phyloP scores from a whole-genome alignment of 2,888 invertebrate genomes.

The Synergus itoensis region DNA sequence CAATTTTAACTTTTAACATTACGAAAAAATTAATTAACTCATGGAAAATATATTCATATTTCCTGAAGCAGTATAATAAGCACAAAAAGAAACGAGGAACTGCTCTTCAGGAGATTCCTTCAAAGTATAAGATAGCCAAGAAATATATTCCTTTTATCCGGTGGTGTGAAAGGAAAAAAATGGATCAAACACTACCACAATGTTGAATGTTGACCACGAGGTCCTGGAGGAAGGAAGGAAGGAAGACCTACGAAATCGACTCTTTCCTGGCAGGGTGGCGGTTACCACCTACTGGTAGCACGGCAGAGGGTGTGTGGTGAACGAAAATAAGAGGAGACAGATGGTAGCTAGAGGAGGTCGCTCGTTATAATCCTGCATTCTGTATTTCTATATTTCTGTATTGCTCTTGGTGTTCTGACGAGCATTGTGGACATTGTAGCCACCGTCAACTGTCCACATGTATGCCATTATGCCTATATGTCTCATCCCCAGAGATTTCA shows the following conservation, averaged over 20 bases:
- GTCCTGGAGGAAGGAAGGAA: conserved; percentile 3
- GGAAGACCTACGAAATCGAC: conserved; percentile 29
- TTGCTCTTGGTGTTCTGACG: conserved; percentile 44
- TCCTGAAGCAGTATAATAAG: too few species aligned
- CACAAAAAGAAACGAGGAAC: background rate
- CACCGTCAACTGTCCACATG: conserved; percentile 47
- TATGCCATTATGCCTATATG: background rate
- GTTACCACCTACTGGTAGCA: conserved; percentile 37
- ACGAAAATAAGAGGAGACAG: conserved; percentile 45
- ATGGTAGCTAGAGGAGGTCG: conserved; percentile 48
- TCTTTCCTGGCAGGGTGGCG: conserved; percentile 25
- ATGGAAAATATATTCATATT: too few species aligned
- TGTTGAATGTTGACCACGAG: conserved; percentile 11
- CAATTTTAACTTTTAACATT: background rate
- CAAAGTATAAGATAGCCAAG: background rate
- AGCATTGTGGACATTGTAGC: conserved; percentile 53
- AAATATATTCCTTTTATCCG: conserved; percentile 5
- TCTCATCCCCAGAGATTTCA: conserved; percentile 38
- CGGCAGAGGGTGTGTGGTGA: conserved; percentile 36
- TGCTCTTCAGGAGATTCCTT: background rate
- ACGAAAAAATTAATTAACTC: too few species aligned
- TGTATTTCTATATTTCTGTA: conserved; percentile 31
- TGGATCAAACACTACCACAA: conserved; percentile 15
- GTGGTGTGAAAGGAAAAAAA: conserved; percentile 15
- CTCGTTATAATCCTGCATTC: conserved; percentile 52